Base-by-base conservation (phyloP, 2,888 invertebrate species). In the Oxyscelio sp. region DNA sequence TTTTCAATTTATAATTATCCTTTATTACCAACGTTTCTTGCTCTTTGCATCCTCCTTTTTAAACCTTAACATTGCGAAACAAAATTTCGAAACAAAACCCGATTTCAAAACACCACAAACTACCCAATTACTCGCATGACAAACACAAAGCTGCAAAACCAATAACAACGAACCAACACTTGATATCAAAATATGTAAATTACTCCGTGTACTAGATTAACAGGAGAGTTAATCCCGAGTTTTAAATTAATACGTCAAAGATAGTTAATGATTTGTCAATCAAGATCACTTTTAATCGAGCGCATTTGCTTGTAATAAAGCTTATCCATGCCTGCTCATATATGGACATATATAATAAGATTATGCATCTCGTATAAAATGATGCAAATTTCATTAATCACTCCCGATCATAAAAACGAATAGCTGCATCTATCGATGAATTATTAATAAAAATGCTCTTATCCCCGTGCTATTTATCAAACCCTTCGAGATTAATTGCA, bases 311-410 rank as follows among this genome's bases (percentile, higher is more conserved):
- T 19, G 43, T 65, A 61, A 56, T 63, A 54, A 73, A 70, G 45
- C 43, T 83, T 83, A 66, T 71, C 77, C 65, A 21, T 38, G 17
- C 65, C 19, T 54, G 71, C 52, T 83, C 70, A 50, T 63, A 27
- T 43, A 56, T 43, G 34, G 24, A 52, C 52, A 66, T 58, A 52
- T 31, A 58, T 83, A 83, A 77, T 66, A 66, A 83, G 59, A 83
- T 77, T 83, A 77, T 31, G 48, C 48, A 52, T 45, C 71, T 77
- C 71, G 43, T 54, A 50, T 38, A 50, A 77, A 59, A 83, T 77
- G 77, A 83, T 83, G 82, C 59, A 77, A 83, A 61, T 83, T 83
- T 71, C 77, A 83, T 70, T 83, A 71, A 83, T 83, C 77, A 71
- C 77, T 75, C 52, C 43, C 38, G 58, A 54, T 52, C 70, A 21